Evolutionary conservation across 2,797 vertebrate genomes (phyloP), one percentile per base, ranked within the genome.

Genomic region (Argya squamiceps): DNA sequence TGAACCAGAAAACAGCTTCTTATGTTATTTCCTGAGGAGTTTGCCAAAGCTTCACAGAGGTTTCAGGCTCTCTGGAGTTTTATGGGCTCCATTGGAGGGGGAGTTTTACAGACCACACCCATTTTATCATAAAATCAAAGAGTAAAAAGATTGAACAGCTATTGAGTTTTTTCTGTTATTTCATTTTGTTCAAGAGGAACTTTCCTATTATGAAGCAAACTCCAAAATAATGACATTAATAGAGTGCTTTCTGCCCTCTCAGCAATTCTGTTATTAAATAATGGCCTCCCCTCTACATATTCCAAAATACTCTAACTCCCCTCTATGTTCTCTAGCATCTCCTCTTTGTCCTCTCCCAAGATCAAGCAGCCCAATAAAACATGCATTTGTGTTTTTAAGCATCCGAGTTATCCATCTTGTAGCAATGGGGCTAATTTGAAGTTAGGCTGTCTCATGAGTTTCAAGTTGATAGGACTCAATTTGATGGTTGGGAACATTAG

Each of bases 21-120:
- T 76, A 88, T 53, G 77, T 92, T 96, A 92, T 93, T 97, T 96
- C 95, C 96, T 93, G 87, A 96, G 89, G 76, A 67, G 76, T 82
- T 86, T 96, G 96, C 95, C 96, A 97, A 88, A 93, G 73, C 88
- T 90, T 84, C 77, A 44, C 82, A 94, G 95, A 95, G 50, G 46
- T 93, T 96, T 73, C 69, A 70, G 70, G 37, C 91, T 91, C 80
- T 95, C 79, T 85, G 65, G 82, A 91, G 82, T 89, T 94, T 96
- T 90, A 86, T 78, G 85, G 91, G 47, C 55, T 94, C 73, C 39
- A 39, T 7, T 88, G 92, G 62, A 91, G 73, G 59, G 92, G 59
- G 55, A 81, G 62, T 91, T 96, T 87, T 92, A 73, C 69, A 73
- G 73, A 91, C 43, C 82, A 86, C 91, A 93, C 91, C 95, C 46